phyloP scores from a whole-genome alignment of 2,113 vertebrate genomes.

The Gasterosteus nipponicus region DNA sequence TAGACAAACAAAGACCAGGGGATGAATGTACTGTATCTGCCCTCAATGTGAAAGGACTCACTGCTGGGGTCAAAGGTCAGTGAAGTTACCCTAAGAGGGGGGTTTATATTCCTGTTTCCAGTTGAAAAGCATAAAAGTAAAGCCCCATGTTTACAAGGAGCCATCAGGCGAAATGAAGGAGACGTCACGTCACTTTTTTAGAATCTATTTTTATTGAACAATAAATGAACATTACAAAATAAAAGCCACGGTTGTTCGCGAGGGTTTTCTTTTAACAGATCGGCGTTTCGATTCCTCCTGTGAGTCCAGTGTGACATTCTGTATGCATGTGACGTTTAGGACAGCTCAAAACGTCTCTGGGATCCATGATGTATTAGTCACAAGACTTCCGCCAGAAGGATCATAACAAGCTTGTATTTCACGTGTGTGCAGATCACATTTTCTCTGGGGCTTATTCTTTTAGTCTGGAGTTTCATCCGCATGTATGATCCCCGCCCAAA shows the following conservation, averaged over 20 bases:
- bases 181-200: constrained; percentile 83
- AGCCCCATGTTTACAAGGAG: constrained; percentile 72
- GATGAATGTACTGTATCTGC: constrained; percentile 73
- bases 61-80: constrained; percentile 53
- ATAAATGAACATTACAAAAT: constrained; percentile 83
- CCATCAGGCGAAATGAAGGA: constrained; percentile 77
- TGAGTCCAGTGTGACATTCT: constrained; percentile 15
- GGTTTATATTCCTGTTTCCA: constrained; percentile 55
- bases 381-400: constrained; percentile 4
- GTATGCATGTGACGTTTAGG: constrained; percentile 41
- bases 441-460: constrained; percentile 57
- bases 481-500: constrained; percentile 23
- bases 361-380: constrained; percentile 16
- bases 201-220: constrained; percentile 85
- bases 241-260: constrained; percentile 63
- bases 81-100: constrained; percentile 35
- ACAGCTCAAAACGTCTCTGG: constrained; percentile 9
- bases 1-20: constrained; percentile 31
- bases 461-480: constrained; percentile 43
- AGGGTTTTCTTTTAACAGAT: constrained; percentile 57
- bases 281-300: constrained; percentile 35
- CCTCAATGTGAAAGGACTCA: constrained; percentile 64
- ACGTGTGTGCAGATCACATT: constrained; percentile 38
- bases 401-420: constrained; percentile 50
- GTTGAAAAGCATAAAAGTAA: constrained; percentile 38